Percentiles rank a stretch among this genome's conserved stretches.
These are phyloP conservation scores for Alentia gelatinosa DNA, from an alignment of 2,888 invertebrate species.

Conservation along the genomic window DNA sequence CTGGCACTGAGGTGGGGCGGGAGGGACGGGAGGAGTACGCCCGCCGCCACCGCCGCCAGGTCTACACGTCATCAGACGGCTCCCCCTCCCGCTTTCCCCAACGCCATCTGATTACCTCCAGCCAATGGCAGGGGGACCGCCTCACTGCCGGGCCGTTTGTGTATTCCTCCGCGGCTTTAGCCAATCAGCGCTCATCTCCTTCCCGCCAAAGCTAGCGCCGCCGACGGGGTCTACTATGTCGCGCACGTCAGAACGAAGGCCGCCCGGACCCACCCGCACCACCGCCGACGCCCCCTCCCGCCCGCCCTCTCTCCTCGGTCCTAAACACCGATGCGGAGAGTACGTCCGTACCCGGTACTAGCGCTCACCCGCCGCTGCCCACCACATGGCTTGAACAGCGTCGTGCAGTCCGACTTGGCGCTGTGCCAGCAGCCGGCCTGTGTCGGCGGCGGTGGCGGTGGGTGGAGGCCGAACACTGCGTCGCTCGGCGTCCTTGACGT, in stretches of 20 bases:
- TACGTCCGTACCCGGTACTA: background rate
- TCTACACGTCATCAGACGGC: background rate
- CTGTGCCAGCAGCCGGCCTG: background rate
- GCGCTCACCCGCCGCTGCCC: background rate
- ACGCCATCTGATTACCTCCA: background rate
- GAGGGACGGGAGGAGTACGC: background rate
- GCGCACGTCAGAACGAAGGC: constrained; percentile 24
- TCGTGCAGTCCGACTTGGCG: background rate
- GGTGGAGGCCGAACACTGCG: background rate
- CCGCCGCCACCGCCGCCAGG: background rate
- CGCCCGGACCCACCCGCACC: background rate
- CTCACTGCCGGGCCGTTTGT: background rate
- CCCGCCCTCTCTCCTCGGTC: background rate
- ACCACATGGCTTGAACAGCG: background rate
- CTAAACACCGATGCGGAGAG: background rate
- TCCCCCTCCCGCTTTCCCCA: background rate
- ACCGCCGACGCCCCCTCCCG: background rate
- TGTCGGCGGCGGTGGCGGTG: background rate
- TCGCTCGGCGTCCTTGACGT: background rate
- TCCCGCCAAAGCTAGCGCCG: constrained; percentile 27
- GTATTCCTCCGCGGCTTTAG: constrained; percentile 12
- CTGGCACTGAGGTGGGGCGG: background rate
- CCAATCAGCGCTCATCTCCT: constrained; percentile 34
- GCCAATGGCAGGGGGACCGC: constrained; percentile 39
- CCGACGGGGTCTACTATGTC: background rate